phyloP scores from a whole-genome alignment of 2,113 vertebrate genomes.

The Oplegnathus fasciatus region DNA sequence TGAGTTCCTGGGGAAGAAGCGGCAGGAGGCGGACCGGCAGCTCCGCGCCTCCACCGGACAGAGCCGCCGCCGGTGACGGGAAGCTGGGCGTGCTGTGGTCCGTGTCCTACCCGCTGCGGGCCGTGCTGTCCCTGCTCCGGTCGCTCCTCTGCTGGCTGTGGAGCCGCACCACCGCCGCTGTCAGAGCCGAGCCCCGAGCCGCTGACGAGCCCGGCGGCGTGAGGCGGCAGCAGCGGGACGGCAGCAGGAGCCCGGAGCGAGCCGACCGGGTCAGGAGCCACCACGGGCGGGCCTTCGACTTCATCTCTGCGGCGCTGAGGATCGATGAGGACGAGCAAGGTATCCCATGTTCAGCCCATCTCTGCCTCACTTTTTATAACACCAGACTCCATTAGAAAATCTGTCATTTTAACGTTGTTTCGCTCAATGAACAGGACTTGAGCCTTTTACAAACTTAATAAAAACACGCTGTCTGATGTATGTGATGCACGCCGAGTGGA shows the following conservation, averaged over 20 bases:
- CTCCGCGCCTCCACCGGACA: not conserved
- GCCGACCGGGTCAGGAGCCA: constrained; percentile 85
- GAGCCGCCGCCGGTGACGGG: not conserved
- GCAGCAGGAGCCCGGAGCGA: constrained; percentile 43
- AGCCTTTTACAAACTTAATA: not conserved
- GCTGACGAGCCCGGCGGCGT: too few relatives aligned
- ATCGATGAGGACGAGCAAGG: constrained; percentile 92
- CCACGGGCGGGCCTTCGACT: constrained; percentile 92
- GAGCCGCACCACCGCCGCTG: not conserved
- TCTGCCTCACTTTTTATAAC: too few relatives aligned
- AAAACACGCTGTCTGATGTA: not conserved
- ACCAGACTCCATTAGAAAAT: not conserved
- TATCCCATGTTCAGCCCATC: constrained; percentile 38
- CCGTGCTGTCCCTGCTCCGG: constrained; percentile 12
- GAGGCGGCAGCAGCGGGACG: too few relatives aligned
- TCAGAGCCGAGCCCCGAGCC: not conserved
- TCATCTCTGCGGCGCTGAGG: constrained; percentile 89
- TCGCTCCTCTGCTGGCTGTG: constrained; percentile 19
- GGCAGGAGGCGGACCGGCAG: not conserved
- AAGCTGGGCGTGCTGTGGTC: not conserved
- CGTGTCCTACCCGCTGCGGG: not conserved
- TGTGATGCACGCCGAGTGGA: not conserved
- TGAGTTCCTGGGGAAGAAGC: constrained; percentile 1
- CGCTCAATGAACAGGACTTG: accelerated
- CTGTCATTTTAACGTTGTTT: not conserved